Evolutionary conservation across 2,888 invertebrate genomes (phyloP).

Genomic region (Apoda limacodes): DNA sequence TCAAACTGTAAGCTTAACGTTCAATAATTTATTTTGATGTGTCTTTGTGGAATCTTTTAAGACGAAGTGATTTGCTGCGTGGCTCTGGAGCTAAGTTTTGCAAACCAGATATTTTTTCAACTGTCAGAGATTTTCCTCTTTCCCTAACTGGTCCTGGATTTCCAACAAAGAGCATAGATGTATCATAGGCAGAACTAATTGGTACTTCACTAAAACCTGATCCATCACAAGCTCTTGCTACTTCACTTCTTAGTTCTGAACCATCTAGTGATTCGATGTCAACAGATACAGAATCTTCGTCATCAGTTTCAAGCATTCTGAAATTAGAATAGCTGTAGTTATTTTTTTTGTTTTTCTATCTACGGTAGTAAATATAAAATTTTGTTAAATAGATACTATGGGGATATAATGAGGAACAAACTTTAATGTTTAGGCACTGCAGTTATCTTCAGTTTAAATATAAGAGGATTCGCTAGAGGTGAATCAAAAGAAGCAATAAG

Average conservation of each 20-base stretch:
- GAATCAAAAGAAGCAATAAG: too few species aligned
- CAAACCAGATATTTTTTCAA: conserved; percentile 39
- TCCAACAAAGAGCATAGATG: conserved; percentile 25
- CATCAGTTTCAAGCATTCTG: conserved; percentile 37
- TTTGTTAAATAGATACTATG: too few species aligned
- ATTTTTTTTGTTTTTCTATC: too few species aligned
- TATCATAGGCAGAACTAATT: conserved; percentile 29
- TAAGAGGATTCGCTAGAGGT: too few species aligned
- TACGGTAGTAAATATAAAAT: too few species aligned
- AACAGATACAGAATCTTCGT: conserved; percentile 33
- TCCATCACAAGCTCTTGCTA: conserved; percentile 28
- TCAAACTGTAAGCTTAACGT: too few species aligned
- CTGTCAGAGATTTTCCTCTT: conserved; percentile 46
- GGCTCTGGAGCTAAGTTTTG: conserved; percentile 36
- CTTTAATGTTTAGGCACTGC: too few species aligned
- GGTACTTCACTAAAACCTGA: conserved; percentile 35
- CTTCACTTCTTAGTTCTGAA: conserved; percentile 38
- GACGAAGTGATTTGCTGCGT: conserved; percentile 53
- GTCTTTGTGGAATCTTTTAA: conserved; percentile 36
- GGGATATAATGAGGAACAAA: too few species aligned
- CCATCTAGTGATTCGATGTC: conserved; percentile 35
- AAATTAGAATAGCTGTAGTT: too few species aligned
- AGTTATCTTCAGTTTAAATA: too few species aligned
- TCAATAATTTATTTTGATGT: conserved; percentile 25
- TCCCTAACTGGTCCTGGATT: conserved; percentile 33